Percentiles rank a stretch among this genome's conserved stretches.
These are phyloP conservation scores for Sebastes steindachneri DNA, from an alignment of 2,797 vertebrate species.

Conservation along the genomic window DNA sequence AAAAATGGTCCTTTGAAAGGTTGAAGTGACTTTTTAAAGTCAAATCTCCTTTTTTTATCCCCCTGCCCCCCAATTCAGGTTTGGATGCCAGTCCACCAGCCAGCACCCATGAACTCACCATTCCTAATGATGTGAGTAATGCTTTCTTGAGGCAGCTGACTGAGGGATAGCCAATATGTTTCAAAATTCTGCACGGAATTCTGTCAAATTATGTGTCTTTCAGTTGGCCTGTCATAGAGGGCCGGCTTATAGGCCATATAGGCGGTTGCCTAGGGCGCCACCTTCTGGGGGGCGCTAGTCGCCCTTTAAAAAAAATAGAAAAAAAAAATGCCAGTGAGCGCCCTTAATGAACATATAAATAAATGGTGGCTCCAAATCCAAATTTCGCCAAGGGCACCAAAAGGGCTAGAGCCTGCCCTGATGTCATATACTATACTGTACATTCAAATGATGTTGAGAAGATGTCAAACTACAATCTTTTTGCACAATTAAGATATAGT, in stretches of 20 bases:
- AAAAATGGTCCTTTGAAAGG: neutral
- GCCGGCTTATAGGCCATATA: no score
- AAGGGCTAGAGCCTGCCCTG: neutral
- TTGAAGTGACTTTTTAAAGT: slow-evolving; percentile 4
- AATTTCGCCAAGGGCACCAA: no score
- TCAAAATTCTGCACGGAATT: neutral
- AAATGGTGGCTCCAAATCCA: no score
- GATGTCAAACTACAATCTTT: no score
- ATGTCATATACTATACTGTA: neutral
- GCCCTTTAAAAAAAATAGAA: no score
- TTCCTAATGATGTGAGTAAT: slow-evolving; percentile 99
- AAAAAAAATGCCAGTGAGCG: no score
- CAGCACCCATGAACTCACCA: slow-evolving; percentile 99
- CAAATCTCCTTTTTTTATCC: slow-evolving; percentile 21
- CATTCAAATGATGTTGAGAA: neutral
- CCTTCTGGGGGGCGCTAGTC: no score
- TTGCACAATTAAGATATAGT: neutral
- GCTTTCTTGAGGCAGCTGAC: neutral
- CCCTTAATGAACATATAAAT: no score
- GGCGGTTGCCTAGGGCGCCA: no score
- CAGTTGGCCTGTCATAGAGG: neutral
- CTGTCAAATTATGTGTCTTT: neutral
- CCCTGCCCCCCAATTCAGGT: slow-evolving; percentile 83
- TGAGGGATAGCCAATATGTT: neutral
- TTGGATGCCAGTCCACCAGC: slow-evolving; percentile 96